A percentile compares a stretch with the other conserved stretches of the same genome.
Conservation (phyloP, 92 coral and sea anemone species). For the Epizoanthus fatuus region DNA sequence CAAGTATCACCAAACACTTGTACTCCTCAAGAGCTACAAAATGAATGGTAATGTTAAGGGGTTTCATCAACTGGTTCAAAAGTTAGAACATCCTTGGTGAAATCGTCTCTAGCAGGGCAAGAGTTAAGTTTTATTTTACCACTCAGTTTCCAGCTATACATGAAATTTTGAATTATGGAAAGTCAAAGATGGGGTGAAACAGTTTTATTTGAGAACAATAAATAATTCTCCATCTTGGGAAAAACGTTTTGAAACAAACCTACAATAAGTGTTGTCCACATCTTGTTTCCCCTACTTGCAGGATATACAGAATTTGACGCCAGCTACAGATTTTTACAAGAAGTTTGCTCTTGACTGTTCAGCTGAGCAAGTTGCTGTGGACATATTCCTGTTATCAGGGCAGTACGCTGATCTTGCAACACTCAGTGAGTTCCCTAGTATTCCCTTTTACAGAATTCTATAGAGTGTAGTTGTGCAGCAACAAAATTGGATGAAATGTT, state of each 20-base stretch:
- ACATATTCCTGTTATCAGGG: constrained; percentile 87
- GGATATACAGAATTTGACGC: constrained; percentile 94
- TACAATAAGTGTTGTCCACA: no score
- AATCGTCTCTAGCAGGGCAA: no score
- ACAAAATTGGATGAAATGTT: no score
- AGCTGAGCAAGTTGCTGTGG: constrained; percentile 98
- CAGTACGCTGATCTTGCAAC: constrained; percentile 94
- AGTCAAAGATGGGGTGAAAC: background rate
- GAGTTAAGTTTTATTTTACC: background rate
- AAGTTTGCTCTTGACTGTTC: constrained; percentile 99
- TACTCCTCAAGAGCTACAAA: no score
- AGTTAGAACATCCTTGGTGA: no score
- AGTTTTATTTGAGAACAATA: no score
- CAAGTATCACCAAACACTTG: no score
- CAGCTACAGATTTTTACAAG: constrained; percentile 99
- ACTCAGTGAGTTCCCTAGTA: constrained; percentile 74
- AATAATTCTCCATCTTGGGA: no score
- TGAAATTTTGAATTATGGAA: background rate
- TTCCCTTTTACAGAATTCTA: background rate
- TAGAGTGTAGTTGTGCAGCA: background rate
- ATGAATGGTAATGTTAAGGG: no score
- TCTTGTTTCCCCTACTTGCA: constrained; percentile 30
- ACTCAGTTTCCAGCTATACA: background rate
- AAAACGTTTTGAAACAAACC: no score
- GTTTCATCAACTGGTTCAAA: no score